Conservation (phyloP, 2,797 vertebrate genomes). For the Hybognathus amarus region DNA sequence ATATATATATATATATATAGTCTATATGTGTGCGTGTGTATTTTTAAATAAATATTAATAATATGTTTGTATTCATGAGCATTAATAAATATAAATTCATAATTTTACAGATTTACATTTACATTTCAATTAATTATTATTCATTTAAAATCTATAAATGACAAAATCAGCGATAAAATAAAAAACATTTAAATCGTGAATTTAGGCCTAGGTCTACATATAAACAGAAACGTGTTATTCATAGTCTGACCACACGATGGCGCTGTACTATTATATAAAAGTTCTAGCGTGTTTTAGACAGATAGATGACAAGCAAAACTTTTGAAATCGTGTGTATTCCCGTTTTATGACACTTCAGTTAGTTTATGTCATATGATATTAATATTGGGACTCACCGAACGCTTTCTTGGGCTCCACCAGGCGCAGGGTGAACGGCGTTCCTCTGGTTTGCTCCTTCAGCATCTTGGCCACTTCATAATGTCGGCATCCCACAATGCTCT, state of each 20-base stretch:
- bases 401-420: constrained; percentile 94
- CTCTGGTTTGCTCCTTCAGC: constrained; percentile 90
- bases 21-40: neutral
- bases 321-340: neutral
- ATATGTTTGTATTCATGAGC: no score
- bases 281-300: neutral
- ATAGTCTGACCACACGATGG: constrained; percentile 36
- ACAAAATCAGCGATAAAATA: neutral
- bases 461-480: constrained; percentile 98
- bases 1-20: no score
- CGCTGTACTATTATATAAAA: constrained; percentile 17
- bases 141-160: neutral
- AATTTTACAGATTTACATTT: neutral
- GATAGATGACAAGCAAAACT: neutral
- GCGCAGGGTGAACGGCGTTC: constrained; percentile 89
- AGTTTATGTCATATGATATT: neutral
- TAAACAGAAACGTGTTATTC: neutral
- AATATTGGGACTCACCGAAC: constrained; percentile 83
- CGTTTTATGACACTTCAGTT: neutral
- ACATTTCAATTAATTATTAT: no score
- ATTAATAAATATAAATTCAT: neutral
- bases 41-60: neutral
- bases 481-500: constrained; percentile 95
- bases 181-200: neutral
- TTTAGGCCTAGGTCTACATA: neutral